Conservation (phyloP, 2,797 vertebrate species). For the Podarcis lilfordi region DNA sequence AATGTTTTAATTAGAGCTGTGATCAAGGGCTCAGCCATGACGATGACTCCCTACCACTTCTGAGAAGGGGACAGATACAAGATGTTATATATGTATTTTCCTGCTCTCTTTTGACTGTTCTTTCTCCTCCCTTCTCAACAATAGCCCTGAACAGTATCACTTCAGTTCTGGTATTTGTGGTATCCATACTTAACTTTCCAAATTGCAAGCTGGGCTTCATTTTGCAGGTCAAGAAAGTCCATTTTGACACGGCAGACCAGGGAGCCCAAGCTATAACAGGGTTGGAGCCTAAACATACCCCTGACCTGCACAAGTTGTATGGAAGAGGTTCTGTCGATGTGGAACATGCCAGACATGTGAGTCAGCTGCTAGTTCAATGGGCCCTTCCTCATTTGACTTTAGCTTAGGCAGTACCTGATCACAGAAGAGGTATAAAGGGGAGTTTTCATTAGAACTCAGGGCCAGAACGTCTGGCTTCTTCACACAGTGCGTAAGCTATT, state of each 20-base stretch:
- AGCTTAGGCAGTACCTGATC: not conserved
- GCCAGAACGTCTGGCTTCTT: too few relatives aligned
- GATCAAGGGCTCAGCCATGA: not conserved
- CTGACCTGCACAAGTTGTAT: conserved; percentile 53
- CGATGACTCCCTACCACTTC: not conserved
- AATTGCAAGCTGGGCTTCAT: not conserved
- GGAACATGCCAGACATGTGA: conserved; percentile 68
- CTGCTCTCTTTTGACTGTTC: not conserved
- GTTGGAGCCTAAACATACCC: conserved; percentile 60
- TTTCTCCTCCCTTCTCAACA: not conserved
- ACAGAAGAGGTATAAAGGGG: not conserved
- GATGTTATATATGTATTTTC: conserved; percentile 1
- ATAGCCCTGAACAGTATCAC: not conserved
- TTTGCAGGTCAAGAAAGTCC: conserved; percentile 71
- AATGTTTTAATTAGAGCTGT: not conserved
- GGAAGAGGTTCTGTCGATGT: conserved; percentile 51
- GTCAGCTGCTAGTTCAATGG: conserved; percentile 6
- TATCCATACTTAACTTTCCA: not conserved
- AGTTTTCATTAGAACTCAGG: not conserved
- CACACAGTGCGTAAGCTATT: not conserved
- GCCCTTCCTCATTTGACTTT: not conserved
- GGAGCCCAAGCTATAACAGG: conserved; percentile 59
- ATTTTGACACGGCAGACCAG: conserved; percentile 70
- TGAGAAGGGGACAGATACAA: not conserved
- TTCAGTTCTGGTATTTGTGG: not conserved